phyloP scores from a whole-genome alignment of 2,888 invertebrate genomes.

The Cantharis nigra region DNA sequence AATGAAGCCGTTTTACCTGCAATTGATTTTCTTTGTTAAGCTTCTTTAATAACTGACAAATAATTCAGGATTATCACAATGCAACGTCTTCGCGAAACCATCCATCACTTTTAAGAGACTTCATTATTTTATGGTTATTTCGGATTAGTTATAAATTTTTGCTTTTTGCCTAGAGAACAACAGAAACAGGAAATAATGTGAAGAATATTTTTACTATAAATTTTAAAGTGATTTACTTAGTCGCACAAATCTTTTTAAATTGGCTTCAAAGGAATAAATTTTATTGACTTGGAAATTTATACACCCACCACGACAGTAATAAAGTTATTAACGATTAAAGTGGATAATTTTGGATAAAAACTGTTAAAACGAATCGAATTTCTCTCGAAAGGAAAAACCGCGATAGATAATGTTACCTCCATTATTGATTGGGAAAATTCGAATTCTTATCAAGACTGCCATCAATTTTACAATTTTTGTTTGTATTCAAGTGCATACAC shows the following conservation, averaged over 20 bases:
- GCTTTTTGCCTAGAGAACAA: background rate
- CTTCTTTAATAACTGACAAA: background rate
- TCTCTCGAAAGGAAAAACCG: background rate
- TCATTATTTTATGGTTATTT: background rate
- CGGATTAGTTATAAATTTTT: background rate
- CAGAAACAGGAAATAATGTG: background rate
- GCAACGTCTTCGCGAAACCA: background rate
- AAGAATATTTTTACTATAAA: background rate
- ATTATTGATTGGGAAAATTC: background rate
- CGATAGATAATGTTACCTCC: background rate
- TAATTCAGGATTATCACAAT: background rate
- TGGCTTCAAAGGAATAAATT: background rate
- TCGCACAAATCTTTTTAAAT: conserved; percentile 1
- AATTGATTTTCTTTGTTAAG: background rate
- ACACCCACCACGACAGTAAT: background rate
- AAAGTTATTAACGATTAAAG: background rate
- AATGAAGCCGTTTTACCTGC: background rate
- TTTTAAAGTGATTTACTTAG: background rate
- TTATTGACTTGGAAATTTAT: background rate
- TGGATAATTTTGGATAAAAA: background rate
- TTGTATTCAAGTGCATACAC: background rate
- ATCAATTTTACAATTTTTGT: background rate
- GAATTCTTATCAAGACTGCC: background rate
- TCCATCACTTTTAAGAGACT: background rate
- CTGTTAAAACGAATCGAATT: background rate